A percentile compares a stretch with the other conserved stretches of the same genome.
Evolutionary conservation across 2,797 vertebrate species (phyloP).

Genomic region (Crossoptilon crossoptilon): DNA sequence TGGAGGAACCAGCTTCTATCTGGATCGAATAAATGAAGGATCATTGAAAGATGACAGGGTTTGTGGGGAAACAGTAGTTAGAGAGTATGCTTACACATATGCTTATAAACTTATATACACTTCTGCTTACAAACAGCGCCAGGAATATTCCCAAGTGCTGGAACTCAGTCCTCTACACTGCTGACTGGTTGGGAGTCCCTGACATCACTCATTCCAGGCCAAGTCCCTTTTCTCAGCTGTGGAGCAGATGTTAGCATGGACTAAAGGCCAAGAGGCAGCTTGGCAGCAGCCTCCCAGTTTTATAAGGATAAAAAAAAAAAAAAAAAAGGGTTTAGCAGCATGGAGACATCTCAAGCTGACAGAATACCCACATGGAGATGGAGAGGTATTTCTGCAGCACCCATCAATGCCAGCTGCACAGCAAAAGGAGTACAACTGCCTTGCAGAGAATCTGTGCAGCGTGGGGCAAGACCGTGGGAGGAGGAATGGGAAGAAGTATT

Average conservation of each 20-base stretch:
- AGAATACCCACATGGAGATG: background rate
- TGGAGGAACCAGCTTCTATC: constrained; percentile 58
- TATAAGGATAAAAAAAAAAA: background rate
- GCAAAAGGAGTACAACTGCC: background rate
- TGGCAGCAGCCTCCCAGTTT: background rate
- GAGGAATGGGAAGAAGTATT: background rate
- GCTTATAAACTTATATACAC: constrained; percentile 72
- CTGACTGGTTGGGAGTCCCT: background rate
- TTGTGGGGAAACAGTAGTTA: constrained; percentile 60
- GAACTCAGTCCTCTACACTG: constrained; percentile 8
- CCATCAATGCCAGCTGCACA: accelerated
- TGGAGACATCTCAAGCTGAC: background rate
- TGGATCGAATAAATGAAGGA: constrained; percentile 51
- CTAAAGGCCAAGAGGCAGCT: background rate
- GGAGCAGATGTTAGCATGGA: background rate
- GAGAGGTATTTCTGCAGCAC: background rate
- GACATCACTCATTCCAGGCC: background rate
- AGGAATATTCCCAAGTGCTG: constrained; percentile 60
- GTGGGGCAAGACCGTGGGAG: background rate
- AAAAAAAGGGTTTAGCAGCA: background rate
- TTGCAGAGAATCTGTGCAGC: background rate
- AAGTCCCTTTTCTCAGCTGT: background rate
- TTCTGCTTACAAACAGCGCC: constrained; percentile 74
- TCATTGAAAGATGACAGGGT: constrained; percentile 70
- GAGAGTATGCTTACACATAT: constrained; percentile 59